Conservation (phyloP, 2,113 vertebrate genomes). For the Strix uralensis region DNA sequence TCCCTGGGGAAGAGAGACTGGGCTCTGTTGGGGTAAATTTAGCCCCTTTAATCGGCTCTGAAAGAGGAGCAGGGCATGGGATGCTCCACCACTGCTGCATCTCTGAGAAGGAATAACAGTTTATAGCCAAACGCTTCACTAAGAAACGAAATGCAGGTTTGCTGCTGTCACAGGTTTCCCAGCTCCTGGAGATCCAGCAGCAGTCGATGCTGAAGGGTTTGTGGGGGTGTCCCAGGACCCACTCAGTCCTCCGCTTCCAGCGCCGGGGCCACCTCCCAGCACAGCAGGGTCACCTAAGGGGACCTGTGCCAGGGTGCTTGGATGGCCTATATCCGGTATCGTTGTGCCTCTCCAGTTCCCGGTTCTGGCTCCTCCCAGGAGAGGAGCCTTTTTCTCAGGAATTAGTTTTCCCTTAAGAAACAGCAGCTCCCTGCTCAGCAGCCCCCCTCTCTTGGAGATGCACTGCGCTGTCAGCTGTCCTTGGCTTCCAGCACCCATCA, state of each 20-base stretch:
- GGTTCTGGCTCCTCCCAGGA: background rate
- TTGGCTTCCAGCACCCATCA: fast-evolving
- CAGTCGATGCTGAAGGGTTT: background rate
- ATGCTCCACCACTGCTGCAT: background rate
- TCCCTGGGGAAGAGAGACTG: fast-evolving
- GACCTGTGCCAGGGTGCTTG: fast-evolving
- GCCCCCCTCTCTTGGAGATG: no score
- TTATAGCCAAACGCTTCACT: background rate
- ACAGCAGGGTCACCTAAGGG: background rate
- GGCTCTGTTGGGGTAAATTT: background rate
- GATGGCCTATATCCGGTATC: fast-evolving
- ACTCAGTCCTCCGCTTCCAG: no score
- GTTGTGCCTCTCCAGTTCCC: background rate
- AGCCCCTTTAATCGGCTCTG: no score
- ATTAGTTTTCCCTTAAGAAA: background rate
- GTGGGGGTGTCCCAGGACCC: background rate
- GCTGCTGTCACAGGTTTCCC: background rate
- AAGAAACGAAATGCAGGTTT: fast-evolving
- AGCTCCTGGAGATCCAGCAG: background rate
- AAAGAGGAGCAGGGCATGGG: background rate
- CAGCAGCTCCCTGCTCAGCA: background rate
- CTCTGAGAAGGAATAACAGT: background rate
- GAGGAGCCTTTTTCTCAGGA: background rate
- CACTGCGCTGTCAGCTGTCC: background rate
- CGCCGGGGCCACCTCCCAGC: no score